Conservation (phyloP, 2,888 invertebrate genomes). For the Aromia moschata region DNA sequence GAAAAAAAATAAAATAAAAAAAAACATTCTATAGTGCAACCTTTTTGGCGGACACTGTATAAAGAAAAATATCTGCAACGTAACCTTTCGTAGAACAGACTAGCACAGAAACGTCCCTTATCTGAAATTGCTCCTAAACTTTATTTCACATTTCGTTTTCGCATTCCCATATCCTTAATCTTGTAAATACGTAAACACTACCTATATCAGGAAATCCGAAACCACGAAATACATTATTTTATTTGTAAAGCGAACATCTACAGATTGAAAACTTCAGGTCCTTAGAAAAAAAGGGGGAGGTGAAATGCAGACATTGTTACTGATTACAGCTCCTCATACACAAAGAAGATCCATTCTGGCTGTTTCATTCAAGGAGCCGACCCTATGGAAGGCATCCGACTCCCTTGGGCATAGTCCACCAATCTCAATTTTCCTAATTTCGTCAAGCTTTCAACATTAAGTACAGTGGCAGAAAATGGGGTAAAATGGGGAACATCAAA, state of each 20-base stretch:
- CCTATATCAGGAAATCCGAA: no score
- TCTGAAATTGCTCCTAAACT: no score
- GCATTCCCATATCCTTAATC: no score
- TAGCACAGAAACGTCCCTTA: no score
- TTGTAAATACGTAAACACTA: no score
- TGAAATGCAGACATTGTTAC: conserved; percentile 21
- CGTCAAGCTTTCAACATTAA: conserved; percentile 47
- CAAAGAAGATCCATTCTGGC: conserved; percentile 46
- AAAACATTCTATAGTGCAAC: no score
- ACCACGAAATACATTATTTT: no score
- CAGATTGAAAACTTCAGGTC: conserved; percentile 10
- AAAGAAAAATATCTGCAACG: no score
- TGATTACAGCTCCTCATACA: conserved; percentile 36
- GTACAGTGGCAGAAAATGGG: conserved; percentile 13
- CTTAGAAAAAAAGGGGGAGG: conserved; percentile 14
- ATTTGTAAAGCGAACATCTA: conserved; percentile 16
- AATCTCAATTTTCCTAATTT: conserved; percentile 53
- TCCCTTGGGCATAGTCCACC: conserved; percentile 49
- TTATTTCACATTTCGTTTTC: no score
- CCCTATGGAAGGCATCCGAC: conserved; percentile 33
- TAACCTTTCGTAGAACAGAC: no score
- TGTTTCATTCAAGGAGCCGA: conserved; percentile 41
- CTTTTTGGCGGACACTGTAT: no score
- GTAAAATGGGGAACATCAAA: conserved; percentile 25
- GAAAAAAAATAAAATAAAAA: no score